Percentiles rank a stretch among this genome's conserved stretches.
Conservation (phyloP, 2,113 vertebrate species). For the Tinamus guttatus region DNA sequence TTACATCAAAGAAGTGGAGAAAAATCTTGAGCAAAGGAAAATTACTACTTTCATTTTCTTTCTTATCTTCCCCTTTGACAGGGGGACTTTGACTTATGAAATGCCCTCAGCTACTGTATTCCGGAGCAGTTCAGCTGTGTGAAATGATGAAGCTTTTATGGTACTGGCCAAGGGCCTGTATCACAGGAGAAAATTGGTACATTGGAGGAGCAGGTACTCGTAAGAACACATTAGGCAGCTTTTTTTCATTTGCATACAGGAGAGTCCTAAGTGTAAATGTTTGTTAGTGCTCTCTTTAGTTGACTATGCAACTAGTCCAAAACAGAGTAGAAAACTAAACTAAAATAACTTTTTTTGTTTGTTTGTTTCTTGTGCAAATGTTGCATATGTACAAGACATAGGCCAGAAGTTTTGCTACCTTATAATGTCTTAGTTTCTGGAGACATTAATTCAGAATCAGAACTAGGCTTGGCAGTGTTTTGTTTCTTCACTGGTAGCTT, state of each 20-base stretch:
- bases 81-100: not conserved
- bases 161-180: not conserved
- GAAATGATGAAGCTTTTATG: accelerated
- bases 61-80: not conserved
- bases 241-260: not conserved
- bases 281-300: not conserved
- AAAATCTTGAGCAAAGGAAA: constrained; percentile 27
- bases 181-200: not conserved
- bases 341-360: not conserved
- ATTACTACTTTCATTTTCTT: constrained; percentile 54
- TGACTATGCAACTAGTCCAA: not conserved
- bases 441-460: not conserved
- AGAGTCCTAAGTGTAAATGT: accelerated
- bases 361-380: not conserved
- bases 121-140: not conserved
- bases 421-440: not conserved
- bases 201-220: accelerated
- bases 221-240: not conserved
- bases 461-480: not conserved
- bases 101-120: not conserved
- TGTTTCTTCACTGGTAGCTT: not conserved
- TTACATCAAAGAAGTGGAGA: constrained; percentile 20
- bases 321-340: not conserved
- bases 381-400: not conserved
- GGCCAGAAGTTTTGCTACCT: not conserved